Base-by-base conservation (phyloP, 2,888 invertebrate genomes). In the Belgica antarctica region DNA sequence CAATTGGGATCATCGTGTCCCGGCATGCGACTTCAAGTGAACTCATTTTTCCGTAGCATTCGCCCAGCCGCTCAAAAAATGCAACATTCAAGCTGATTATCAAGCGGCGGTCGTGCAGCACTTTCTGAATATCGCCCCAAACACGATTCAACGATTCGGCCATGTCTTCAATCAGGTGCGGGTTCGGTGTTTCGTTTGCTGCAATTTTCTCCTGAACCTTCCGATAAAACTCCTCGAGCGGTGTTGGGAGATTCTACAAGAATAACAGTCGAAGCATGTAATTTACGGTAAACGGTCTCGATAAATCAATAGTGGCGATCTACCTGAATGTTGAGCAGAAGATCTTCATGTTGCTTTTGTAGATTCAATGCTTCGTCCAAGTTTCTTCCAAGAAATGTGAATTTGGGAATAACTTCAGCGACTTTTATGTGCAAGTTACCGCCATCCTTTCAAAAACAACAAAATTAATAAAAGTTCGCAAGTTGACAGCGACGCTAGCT, bases 91-190 rank as follows among this genome's bases (percentile, higher is more conserved):
- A 82, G 74, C 90, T 89, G 59, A 94, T 82, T 72, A 94, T 85
- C 74, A 86, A 84, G 76, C 89, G 89, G 65, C 94, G 83, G 72
- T 88, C 84, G 75, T 92, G 89, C 73, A 94, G 81, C 75, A 91
- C 87, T 72, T 83, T 83, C 77, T 92, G 88, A 71, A 94, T 87
- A 77, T 94, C 92, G 75, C 86, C 86, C 94, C 94, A 94, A 2
- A 88, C 88, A 71, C 85, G 82, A 70, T 86, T 86, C 62, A 89
- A 77, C 3, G 88, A 88, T 77, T 91, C 90, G 15, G 92, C 92
- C 94, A 94, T 94, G 34, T 93, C 92, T 71, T 89, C 87, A 78
- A 93, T 91, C 27, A 94, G 90, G 80, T 90, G 89, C 27, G 87
- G 86, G 74, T 86, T 82, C 36, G 90, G 89, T 76, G 87, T 86